Evolutionary conservation across 2,113 vertebrate species (phyloP), one percentile per base, ranked within the genome.

Genomic region (Siniperca knerii): DNA sequence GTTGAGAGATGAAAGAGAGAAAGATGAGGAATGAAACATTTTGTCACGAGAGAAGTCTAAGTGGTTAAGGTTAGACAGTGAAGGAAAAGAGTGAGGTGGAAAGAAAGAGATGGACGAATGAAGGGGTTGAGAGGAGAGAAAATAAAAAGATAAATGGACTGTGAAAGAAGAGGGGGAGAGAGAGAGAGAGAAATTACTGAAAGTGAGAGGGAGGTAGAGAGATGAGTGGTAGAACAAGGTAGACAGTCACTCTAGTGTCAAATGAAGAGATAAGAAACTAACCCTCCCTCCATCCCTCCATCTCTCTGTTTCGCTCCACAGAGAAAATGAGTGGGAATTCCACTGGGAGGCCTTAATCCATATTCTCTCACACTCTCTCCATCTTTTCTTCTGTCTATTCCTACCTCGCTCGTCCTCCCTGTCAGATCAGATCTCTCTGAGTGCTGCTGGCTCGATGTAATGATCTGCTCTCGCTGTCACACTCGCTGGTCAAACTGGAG

Each of bases 221-320:
- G 54, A 78, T 18, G 71, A 83, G 46, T 16, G 77, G 57, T 12
- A 69, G 77, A 83, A 70, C 37, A 71, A 78, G 76, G 40, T n/a
- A n/a, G n/a, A n/a, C n/a, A n/a, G n/a, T n/a, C n/a, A n/a, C 68
- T 85, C 77, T 75, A 37, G 72, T 91, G 90, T 90, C 86, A 87
- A 90, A 91, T 92, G 79, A 89, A 90, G 82, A 90, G 90, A 90
- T 90, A 90, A 90, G 82, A 90, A 87, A 84, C 85, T 90, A 90
- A 85, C 78, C 83, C 86, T 79, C 86, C 62, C 80, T 87, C 76
- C 64, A 48, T 85, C 85, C 62, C 80, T 87, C 76, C 64, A 48
- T 85, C 85, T 64, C 87, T 78, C 69, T 77, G 83, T 82, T 86
- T 91, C 77, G 48, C 89, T 93, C 81, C 72, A 75, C 71, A 69